These are phyloP conservation scores for Pao palembangensis DNA, from an alignment of 2,113 vertebrate genomes.

Conservation along the genomic window DNA sequence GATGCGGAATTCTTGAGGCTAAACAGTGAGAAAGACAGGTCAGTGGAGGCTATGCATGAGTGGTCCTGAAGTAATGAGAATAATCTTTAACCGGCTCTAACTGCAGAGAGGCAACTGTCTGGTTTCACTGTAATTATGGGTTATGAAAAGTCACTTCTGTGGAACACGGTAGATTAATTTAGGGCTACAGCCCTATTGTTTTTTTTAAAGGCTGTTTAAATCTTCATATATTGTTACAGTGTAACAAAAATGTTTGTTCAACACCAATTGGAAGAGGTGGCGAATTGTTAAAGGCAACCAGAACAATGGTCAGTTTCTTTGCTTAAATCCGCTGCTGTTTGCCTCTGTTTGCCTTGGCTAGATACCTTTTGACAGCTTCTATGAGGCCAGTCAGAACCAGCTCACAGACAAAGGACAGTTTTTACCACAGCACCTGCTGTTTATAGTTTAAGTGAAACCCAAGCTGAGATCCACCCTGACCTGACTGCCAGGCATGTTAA, in stretches of 20 bases:
- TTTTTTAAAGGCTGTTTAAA: not conserved
- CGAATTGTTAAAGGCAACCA: conserved; percentile 15
- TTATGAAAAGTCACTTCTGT: conserved; percentile 24
- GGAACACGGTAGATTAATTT: not conserved
- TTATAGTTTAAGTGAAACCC: not conserved
- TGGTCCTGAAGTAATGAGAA: conserved; percentile 7
- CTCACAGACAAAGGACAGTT: not conserved
- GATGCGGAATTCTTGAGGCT: conserved; percentile 88
- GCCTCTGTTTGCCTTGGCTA: conserved; percentile 17
- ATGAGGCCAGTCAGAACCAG: conserved; percentile 25
- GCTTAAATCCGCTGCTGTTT: conserved; percentile 28
- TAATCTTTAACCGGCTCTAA: conserved; percentile 1
- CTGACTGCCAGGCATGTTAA: conserved; percentile 83
- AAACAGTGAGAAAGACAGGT: conserved; percentile 13
- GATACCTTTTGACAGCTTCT: conserved; percentile 12
- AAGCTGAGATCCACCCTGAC: conserved; percentile 53
- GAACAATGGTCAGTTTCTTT: conserved; percentile 12
- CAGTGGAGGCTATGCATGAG: not conserved
- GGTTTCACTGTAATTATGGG: conserved; percentile 25
- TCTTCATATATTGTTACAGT: not conserved
- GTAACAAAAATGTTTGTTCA: no score
- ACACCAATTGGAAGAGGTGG: not conserved
- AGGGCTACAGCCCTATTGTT: conserved; percentile 5
- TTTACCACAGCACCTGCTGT: not conserved
- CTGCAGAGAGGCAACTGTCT: conserved; percentile 5